Conservation (phyloP, 1,140 invertebrate species). For the Diuraphis noxia region DNA sequence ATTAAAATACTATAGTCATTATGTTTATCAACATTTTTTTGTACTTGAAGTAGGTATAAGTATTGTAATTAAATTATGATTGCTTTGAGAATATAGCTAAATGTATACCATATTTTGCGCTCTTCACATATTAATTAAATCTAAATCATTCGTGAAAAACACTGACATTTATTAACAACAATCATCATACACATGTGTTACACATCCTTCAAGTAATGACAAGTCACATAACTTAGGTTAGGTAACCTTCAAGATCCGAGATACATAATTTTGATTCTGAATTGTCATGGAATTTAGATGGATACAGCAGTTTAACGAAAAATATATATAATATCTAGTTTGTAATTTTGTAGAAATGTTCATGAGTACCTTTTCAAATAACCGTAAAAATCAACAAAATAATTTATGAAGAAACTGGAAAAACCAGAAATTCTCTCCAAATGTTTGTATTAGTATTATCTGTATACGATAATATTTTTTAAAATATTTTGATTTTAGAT, state of each 20-base stretch:
- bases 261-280: not conserved
- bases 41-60: too few species aligned
- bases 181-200: not conserved
- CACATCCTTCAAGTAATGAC: not conserved
- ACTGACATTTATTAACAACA: not conserved
- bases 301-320: too few species aligned
- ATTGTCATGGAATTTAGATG: not conserved
- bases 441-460: too few species aligned
- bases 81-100: not conserved
- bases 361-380: too few species aligned
- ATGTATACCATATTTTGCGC: not conserved
- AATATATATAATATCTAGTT: too few species aligned
- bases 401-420: too few species aligned
- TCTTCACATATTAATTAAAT: not conserved
- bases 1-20: not conserved
- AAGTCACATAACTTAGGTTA: too few species aligned
- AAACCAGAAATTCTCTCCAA: too few species aligned
- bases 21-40: not conserved
- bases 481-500: too few species aligned
- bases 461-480: too few species aligned
- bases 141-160: not conserved
- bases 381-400: too few species aligned
- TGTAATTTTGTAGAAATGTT: too few species aligned
- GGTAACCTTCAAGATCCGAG: not conserved
- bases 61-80: not conserved